Base-by-base conservation (phyloP, 2,888 invertebrate genomes). In the Euplexia lucipara region DNA sequence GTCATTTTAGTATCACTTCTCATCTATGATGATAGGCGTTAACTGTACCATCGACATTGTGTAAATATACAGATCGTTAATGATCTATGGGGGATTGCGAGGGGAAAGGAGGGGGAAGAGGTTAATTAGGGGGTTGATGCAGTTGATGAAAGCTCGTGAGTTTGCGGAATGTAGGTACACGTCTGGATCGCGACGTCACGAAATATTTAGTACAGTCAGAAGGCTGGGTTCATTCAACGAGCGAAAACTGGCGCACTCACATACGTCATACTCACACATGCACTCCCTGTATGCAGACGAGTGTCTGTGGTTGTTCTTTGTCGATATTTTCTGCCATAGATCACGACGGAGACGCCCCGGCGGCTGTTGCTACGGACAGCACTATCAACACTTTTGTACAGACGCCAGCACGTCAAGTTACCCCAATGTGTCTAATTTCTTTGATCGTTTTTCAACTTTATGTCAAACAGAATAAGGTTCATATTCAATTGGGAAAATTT, bases 41-140 rank as follows among this genome's bases (percentile, higher is more conserved):
- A 60, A 62, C 44, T 39, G 49, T 70, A 56, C 57, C 71, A 57
- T 65, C 58, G 52, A 70, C 68, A 69, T 72, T 75, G 73, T 70
- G 73, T 74, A 81, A 81, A 83, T 83, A 81, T 61, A 75, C 75
- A 71, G 68, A 65, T 81, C 79, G 75, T 76, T 81, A 83, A 81
- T 83, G 83, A 83, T 75, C 73, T 83, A 78, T 72, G 53, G 58
- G 60, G 63, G 63, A 62, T 45, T 37, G 6, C 39, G 34, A 12
- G 20, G 44, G n/a, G 8, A 35, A 9, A 44, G 26, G 32, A 26
- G 52, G 48, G 61, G 64, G 14, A 22, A 65, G 10, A 45, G 54
- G 57, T 75, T 78, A 81, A 83, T 81, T 75, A 81, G 75, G 75
- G 67, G 70, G 61, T 60, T 60, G 66, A 70, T 71, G 81, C 78